Evolutionary conservation across 2,113 vertebrate species (phyloP), one percentile per base, ranked within the genome.

Genomic region (Eretmochelys imbricata): DNA sequence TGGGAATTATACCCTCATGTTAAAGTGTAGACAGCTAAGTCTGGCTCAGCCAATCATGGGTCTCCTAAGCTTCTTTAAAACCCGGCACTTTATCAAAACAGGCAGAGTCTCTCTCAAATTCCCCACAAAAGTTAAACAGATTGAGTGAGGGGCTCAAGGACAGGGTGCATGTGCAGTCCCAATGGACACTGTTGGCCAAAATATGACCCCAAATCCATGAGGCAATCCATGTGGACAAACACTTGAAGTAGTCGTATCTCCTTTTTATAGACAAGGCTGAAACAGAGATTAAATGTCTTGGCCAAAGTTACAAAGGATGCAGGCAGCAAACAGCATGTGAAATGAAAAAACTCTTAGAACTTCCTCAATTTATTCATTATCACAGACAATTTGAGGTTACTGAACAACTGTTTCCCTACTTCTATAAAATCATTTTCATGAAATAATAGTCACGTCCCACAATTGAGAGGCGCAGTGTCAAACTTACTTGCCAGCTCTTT

Each of bases 401-500:
- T 48, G 42, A 25, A 48, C 38, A 78, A 78, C 42, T 78, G 38
- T 76, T 24, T 27, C 42, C 12, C 24, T 78, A 48, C 42, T 27
- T 78, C 42, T 13, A 78, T 78, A 25, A 48, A 78, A 48, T 48
- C 3, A 8, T 25, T 49, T 85, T 62, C 31, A 42, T 17, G 25
- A 46, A 31, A 6, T 13, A 42, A 13, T 24, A 50, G 48, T 14
- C 69, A 49, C 3, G 57, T 54, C 80, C 65, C 31, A 79, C 76
- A 80, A 7, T 12, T 69, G 42, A 81, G 72, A 11, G n/a, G 6
- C 17, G 81, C 57, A 84, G 0, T 9, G 78, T 38, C 12, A 49
- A 76, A 98, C 98, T 98, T 92, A 99, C 98, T 75, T 97, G 90
- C 65, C 83, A 87, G 85, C 22, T 85, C 80, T 51, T 79, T 54